A percentile compares a stretch with the other conserved stretches of the same genome.
Conservation (phyloP, 2,113 vertebrate species). For the Rutilus rutilus region DNA sequence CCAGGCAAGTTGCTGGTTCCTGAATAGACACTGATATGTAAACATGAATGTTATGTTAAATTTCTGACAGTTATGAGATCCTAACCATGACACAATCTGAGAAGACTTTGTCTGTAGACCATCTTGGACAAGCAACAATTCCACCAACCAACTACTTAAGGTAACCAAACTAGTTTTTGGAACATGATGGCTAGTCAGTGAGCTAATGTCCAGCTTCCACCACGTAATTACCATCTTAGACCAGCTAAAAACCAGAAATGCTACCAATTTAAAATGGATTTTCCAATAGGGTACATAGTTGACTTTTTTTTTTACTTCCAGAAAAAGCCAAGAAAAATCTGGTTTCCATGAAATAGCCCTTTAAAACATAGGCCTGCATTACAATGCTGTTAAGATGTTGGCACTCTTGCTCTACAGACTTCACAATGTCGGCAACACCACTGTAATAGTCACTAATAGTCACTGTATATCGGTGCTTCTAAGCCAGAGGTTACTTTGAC, state of each 20-base stretch:
- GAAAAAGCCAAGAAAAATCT: not conserved
- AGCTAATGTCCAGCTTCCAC: no score
- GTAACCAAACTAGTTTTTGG: no score
- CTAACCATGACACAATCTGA: not conserved
- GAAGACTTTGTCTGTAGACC: not conserved
- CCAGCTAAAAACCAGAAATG: not conserved
- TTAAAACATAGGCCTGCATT: not conserved
- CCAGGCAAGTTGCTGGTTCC: not conserved
- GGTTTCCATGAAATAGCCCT: not conserved
- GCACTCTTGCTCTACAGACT: not conserved
- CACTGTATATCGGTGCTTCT: not conserved
- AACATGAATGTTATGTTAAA: not conserved
- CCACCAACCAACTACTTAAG: no score
- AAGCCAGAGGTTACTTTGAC: slow-evolving; percentile 31
- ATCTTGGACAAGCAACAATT: not conserved
- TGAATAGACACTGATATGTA: not conserved
- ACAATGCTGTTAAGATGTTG: not conserved
- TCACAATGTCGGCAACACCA: slow-evolving; percentile 18
- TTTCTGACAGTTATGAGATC: not conserved
- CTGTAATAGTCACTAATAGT: slow-evolving; percentile 25
- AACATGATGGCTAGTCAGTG: no score
- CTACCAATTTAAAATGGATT: not conserved
- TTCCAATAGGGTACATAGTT: not conserved
- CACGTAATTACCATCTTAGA: not conserved
- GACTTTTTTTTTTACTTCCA: not conserved